Evolutionary conservation across 2,797 vertebrate species (phyloP), one percentile per base, ranked within the genome.

Genomic region (Platalea minor): DNA sequence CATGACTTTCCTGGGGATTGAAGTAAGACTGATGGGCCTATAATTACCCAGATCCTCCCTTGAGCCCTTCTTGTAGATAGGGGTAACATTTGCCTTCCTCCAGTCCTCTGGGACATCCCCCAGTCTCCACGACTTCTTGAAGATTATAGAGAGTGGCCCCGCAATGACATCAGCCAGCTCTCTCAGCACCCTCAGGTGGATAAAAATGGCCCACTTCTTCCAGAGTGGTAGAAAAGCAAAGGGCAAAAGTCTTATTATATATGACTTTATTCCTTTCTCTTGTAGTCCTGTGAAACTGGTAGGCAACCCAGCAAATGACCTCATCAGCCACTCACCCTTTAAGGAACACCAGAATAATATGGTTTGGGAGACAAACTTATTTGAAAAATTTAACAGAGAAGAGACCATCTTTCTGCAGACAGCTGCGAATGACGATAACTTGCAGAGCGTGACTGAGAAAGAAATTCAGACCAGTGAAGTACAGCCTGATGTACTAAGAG

Each of bases 211-310:
- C 25, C 0, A 0, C 16, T 83, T 83, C 65, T 79, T 69, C 45
- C 26, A 25, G 23, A 56, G 18, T 13, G 10, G 37, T 43, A 63
- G 26, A 35, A 93, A 83, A 85, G 35, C 31, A 86, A 82, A 85
- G 26, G 33, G 25, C 25, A 75, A 45, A 85, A 70, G 29, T 84
- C 14, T 74, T 74, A 26, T 23, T 74, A 19, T 41, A 11, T 76
- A 11, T 84, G 18, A 43, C 20, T 88, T 75, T 57, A 37, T 88
- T 76, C 35, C 25, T 78, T 96, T 73, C 37, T 94, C 84, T 95
- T 94, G 15, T 85, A 98, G 98, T 61, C 75, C 51, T 74, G 83
- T 96, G 83, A 97, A 96, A 93, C 80, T 80, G 74, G 29, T 76
- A 53, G 94, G 80, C 81, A 96, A 75, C 89, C 90, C 94, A 83